These are phyloP conservation scores for Cepaea nemoralis DNA, from an alignment of 1,140 invertebrate genomes.

Conservation along the genomic window DNA sequence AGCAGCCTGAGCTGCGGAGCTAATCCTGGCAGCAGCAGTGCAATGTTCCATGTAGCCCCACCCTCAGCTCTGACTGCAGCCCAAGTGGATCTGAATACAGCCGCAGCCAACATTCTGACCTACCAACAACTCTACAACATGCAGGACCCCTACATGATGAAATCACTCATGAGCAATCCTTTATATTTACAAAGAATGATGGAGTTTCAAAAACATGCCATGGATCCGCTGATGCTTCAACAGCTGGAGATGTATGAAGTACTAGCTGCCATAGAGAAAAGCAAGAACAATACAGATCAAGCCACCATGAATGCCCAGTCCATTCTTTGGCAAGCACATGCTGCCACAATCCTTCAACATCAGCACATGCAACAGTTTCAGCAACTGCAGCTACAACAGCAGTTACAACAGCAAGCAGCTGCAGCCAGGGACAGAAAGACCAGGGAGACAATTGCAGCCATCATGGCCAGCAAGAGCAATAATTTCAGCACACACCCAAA, in stretches of 20 bases:
- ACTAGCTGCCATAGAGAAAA: slow-evolving; percentile 3
- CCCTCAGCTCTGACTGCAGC: slow-evolving; percentile 20
- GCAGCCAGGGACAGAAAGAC: slow-evolving; percentile 9
- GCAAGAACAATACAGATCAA: slow-evolving; percentile 8
- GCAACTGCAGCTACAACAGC: slow-evolving; percentile 23
- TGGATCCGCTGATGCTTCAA: slow-evolving; percentile 25
- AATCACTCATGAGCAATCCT: slow-evolving; percentile 28
- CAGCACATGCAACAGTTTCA: slow-evolving; percentile 37
- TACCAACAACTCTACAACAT: slow-evolving; percentile 26
- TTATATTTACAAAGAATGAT: slow-evolving; percentile 32
- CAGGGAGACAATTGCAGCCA: slow-evolving; percentile 20
- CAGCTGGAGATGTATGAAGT: slow-evolving; percentile 33
- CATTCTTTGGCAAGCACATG: slow-evolving; percentile 24
- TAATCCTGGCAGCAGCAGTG: not conserved
- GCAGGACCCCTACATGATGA: slow-evolving; percentile 40
- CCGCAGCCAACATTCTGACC: slow-evolving; percentile 21
- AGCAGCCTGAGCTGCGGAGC: not conserved
- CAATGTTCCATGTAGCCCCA: slow-evolving; percentile 30
- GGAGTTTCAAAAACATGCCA: slow-evolving; percentile 38
- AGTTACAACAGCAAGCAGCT: slow-evolving; percentile 4
- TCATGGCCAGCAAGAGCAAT: slow-evolving; percentile 32
- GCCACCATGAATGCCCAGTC: slow-evolving; percentile 28
- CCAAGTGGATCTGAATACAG: slow-evolving; percentile 30
- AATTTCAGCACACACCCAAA: not conserved
- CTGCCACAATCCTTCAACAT: slow-evolving; percentile 30